phyloP scores from a whole-genome alignment of 2,888 invertebrate genomes.

The Anarsia innoxiella region DNA sequence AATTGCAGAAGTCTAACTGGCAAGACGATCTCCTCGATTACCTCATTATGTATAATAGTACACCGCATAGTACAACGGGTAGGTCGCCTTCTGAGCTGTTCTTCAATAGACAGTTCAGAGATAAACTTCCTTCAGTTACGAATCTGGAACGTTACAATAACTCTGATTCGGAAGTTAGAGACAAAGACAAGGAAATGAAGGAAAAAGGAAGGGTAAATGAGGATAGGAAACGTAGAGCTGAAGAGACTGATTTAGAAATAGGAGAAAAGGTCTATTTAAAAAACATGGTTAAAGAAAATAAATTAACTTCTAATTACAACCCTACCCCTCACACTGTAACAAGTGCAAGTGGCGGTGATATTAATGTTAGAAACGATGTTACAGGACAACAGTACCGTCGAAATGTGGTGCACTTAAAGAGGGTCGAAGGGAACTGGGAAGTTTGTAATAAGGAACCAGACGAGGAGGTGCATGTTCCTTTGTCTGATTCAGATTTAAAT shows the following conservation, averaged over 20 bases:
- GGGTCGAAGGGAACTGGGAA: slow-evolving; percentile 14
- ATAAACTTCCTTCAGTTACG: slow-evolving; percentile 16
- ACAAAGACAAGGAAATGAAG: slow-evolving; percentile 20
- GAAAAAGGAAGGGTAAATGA: slow-evolving; percentile 18
- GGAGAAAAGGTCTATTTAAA: slow-evolving; percentile 19
- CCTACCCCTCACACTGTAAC: slow-evolving; percentile 11
- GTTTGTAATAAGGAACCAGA: neutral
- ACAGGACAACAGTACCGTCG: slow-evolving; percentile 10
- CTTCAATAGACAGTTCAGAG: slow-evolving; percentile 14
- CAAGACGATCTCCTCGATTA: slow-evolving; percentile 13
- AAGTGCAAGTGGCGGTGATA: slow-evolving; percentile 6
- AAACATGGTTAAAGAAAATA: slow-evolving; percentile 15
- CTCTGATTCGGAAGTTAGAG: slow-evolving; percentile 18
- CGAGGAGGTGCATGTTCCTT: too few species aligned
- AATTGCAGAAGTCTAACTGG: slow-evolving; percentile 11
- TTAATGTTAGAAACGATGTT: slow-evolving; percentile 10
- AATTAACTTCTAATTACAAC: slow-evolving; percentile 10
- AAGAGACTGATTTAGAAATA: slow-evolving; percentile 9
- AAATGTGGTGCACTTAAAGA: slow-evolving; percentile 19
- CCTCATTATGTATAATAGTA: slow-evolving; percentile 18
- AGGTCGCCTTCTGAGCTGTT: slow-evolving; percentile 20
- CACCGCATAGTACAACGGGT: slow-evolving; percentile 18
- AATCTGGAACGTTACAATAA: slow-evolving; percentile 9
- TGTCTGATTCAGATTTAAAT: too few species aligned
- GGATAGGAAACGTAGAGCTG: slow-evolving; percentile 18